Evolutionary conservation across 2,113 vertebrate species (phyloP).

Genomic region (Phasianus colchicus): DNA sequence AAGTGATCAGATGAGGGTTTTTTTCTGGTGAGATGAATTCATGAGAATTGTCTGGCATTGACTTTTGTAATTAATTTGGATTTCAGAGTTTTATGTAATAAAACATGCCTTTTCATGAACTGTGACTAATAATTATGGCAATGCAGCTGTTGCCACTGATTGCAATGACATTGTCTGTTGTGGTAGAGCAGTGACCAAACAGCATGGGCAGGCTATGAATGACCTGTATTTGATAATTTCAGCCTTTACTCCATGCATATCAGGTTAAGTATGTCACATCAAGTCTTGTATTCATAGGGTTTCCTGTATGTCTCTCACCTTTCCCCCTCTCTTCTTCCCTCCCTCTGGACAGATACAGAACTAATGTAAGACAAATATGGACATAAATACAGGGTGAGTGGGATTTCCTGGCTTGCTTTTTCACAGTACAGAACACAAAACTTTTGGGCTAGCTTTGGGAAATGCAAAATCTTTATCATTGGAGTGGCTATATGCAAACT

Average conservation of each 20-base stretch:
- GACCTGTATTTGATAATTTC: not conserved
- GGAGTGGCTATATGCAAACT: no score
- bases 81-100: not conserved
- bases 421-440: no score
- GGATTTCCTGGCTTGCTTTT: not conserved
- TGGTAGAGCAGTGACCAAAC: not conserved
- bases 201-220: not conserved
- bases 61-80: not conserved
- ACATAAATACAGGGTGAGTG: not conserved
- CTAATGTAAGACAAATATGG: not conserved
- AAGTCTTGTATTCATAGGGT: not conserved
- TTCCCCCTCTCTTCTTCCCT: not conserved
- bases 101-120: not conserved
- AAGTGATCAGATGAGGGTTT: not conserved
- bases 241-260: not conserved
- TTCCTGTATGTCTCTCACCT: not conserved
- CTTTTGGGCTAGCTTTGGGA: not conserved
- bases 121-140: not conserved
- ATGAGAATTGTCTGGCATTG: not conserved
- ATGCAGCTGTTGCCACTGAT: conserved; percentile 12
- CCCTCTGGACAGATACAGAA: not conserved
- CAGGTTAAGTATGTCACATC: not conserved
- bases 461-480: no score
- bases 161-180: not conserved
- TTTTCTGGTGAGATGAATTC: not conserved